Conservation (phyloP, 2,113 vertebrate genomes). For the Bufo bufo region DNA sequence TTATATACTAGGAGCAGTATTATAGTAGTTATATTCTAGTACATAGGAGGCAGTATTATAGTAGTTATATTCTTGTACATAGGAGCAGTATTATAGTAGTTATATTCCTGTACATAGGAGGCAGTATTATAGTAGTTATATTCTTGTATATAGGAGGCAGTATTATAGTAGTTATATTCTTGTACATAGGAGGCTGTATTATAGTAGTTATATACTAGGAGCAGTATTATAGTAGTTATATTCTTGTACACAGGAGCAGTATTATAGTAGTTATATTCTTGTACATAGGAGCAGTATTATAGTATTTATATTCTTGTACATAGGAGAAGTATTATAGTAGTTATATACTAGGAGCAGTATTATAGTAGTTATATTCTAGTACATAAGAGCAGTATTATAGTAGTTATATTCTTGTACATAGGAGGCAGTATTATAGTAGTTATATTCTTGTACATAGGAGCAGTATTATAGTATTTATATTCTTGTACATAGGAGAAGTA, state of each 20-base stretch:
- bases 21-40: too few species aligned
- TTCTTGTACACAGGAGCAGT: constrained; percentile 2
- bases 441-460: too few species aligned
- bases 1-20: neutral
- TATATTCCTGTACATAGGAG: constrained; percentile 2
- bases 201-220: neutral
- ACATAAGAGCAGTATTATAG: neutral
- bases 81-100: neutral
- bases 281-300: neutral
- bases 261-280: constrained; percentile 13
- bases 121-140: constrained; percentile 17
- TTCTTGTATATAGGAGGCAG: neutral
- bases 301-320: neutral
- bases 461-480: too few species aligned
- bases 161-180: constrained; percentile 18
- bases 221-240: constrained; percentile 18
- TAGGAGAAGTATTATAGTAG: neutral
- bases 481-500: too few species aligned
- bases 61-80: constrained; percentile 12
- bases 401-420: too few species aligned
- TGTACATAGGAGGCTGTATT: neutral
- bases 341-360: neutral
- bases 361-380: neutral
- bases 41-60: constrained; percentile 23
- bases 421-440: too few species aligned